These are phyloP conservation scores for Drosophila insularis DNA, from an alignment of 1,140 invertebrate species.

Conservation along the genomic window DNA sequence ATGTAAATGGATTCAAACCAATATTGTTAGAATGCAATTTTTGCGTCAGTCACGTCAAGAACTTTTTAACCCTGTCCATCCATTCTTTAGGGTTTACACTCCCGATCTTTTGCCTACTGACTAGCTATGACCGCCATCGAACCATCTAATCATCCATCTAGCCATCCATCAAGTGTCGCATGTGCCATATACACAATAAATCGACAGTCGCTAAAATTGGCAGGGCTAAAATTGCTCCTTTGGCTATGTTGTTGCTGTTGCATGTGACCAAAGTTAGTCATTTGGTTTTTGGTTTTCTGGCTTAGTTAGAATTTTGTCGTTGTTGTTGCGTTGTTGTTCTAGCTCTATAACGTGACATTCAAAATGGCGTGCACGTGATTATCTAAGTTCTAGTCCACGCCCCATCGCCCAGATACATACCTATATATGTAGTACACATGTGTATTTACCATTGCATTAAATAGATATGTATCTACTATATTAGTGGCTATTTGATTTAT, in stretches of 20 bases:
- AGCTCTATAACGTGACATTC: constrained; percentile 49
- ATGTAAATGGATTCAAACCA: constrained; percentile 64
- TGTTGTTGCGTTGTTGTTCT: not conserved
- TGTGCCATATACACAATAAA: constrained; percentile 25
- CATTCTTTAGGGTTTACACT: no score
- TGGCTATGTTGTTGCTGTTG: not conserved
- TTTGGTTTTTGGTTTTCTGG: not conserved
- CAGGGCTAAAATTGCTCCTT: constrained; percentile 28
- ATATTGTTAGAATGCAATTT: constrained; percentile 68
- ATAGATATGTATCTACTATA: constrained; percentile 60
- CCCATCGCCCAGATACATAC: constrained; percentile 12
- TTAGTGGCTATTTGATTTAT: constrained; percentile 50
- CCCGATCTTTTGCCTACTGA: no score
- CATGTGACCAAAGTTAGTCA: constrained; percentile 7
- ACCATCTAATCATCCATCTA: constrained; percentile 2
- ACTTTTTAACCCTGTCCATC: constrained; percentile 18
- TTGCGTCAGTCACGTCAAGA: constrained; percentile 54
- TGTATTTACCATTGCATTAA: constrained; percentile 29
- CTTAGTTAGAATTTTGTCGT: not conserved
- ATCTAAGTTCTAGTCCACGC: constrained; percentile 42
- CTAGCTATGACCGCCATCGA: not conserved
- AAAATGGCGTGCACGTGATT: constrained; percentile 60
- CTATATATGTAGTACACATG: not conserved
- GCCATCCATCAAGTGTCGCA: constrained; percentile 5
- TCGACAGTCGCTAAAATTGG: constrained; percentile 24